phyloP scores from a whole-genome alignment of 2,113 vertebrate genomes.

The Galeopterus variegatus region DNA sequence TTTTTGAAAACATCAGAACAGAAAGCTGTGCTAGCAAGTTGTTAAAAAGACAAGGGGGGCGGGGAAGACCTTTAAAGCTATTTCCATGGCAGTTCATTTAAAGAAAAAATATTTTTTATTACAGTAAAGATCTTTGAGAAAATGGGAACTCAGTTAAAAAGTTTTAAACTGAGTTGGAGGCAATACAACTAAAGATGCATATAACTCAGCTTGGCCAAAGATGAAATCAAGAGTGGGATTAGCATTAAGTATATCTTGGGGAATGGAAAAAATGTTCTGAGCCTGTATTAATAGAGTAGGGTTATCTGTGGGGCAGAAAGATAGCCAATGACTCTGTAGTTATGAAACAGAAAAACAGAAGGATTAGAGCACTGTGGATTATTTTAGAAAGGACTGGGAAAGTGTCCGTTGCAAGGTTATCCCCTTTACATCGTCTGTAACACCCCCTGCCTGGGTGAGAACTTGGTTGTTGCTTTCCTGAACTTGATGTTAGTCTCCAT shows the following conservation, averaged over 20 bases:
- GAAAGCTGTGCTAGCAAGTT: background rate
- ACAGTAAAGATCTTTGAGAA: constrained; percentile 77
- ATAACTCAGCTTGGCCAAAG: constrained; percentile 83
- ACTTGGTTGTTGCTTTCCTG: background rate
- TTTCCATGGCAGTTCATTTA: constrained; percentile 39
- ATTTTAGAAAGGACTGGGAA: constrained; percentile 54
- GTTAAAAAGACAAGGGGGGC: background rate
- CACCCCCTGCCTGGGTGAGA: background rate
- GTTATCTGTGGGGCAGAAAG: constrained; percentile 85
- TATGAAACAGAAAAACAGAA: constrained; percentile 68
- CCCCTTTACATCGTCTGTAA: background rate
- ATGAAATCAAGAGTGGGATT: constrained; percentile 83
- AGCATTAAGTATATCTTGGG: constrained; percentile 84
- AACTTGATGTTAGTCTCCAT: background rate
- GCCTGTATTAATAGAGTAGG: constrained; percentile 81
- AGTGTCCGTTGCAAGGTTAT: background rate
- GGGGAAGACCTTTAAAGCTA: background rate
- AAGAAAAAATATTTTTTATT: constrained; percentile 66
- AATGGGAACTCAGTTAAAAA: constrained; percentile 70
- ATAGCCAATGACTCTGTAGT: constrained; percentile 70
- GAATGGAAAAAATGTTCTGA: constrained; percentile 89
- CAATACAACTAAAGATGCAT: constrained; percentile 75
- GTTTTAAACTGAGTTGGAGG: constrained; percentile 66
- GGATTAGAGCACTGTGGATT: constrained; percentile 26
- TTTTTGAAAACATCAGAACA: constrained; percentile 50